These are phyloP conservation scores for Vulpes ferrilata DNA, from an alignment of 2,113 vertebrate genomes.

Conservation along the genomic window DNA sequence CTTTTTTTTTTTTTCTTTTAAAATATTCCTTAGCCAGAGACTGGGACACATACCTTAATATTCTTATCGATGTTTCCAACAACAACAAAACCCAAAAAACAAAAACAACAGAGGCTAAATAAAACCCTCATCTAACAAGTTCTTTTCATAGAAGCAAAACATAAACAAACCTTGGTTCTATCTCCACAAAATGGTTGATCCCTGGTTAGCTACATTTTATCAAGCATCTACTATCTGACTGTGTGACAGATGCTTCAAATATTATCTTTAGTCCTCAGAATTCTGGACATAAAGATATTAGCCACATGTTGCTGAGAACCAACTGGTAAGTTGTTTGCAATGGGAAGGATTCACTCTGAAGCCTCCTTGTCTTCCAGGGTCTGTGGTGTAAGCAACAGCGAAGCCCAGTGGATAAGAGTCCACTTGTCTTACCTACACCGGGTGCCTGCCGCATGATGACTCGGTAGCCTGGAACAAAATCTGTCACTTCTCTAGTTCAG, in stretches of 20 bases:
- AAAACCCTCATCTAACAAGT: not conserved
- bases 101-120: not conserved
- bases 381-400: not conserved
- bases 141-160: not conserved
- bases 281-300: not conserved
- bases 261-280: not conserved
- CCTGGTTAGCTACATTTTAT: not conserved
- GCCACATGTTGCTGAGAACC: not conserved
- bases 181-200: not conserved
- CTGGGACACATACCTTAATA: not conserved
- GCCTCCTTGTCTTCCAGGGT: not conserved
- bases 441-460: not conserved
- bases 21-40: constrained; percentile 27
- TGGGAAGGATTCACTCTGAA: not conserved
- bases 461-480: not conserved
- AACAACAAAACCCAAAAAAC: not conserved
- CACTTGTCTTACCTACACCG: not conserved
- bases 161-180: not conserved
- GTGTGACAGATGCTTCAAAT: not conserved
- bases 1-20: constrained; percentile 29
- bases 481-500: not conserved
- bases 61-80: not conserved
- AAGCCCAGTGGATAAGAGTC: not conserved
- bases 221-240: not conserved
- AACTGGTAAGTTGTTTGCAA: not conserved